Evolutionary conservation across 2,113 vertebrate genomes (phyloP), one percentile per base, ranked within the genome.

Genomic region (Grantiella picta): DNA sequence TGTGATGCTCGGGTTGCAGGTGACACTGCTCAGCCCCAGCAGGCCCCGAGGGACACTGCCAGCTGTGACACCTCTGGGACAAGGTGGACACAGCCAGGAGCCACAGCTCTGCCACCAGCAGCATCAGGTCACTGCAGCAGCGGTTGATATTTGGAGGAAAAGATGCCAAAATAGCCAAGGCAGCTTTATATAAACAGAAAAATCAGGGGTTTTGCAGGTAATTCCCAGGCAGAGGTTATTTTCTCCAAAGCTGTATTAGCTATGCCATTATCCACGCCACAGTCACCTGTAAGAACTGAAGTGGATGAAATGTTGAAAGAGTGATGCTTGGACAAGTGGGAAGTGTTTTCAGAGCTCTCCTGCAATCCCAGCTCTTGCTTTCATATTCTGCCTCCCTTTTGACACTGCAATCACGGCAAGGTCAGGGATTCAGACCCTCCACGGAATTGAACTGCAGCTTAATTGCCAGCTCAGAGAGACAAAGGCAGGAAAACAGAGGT

Each of bases 381-480:
- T 69, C 95, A 68, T 53, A 60, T 38, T 42, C 86, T 45, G 60
- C 66, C 70, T 89, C 66, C 33, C 81, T 95, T 82, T 11, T 81
- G 73, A 89, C 92, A 52, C 22, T 36, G 87, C 86, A 96, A 59
- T 95, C 95, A 73, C 15, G 36, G 65, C 38, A 86, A 94, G 87
- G 97, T 91, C 93, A 92, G 61, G 85, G 69, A 85, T 15, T 38
- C 25, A 63, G 85, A 90, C 53, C 80, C 71, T 87, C 42, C 50
- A 52, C 63, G 66, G 94, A 93, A 93, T 24, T 45, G 86, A 95
- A 85, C 88, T 56, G 91, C 82, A 22, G 89, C 70, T 57, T 75
- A 85, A 86, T 52, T 82, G 86, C 90, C 63, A 50, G 77, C 84
- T 90, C 59, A 4, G 42, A 42, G 59, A 91, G 85, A 90, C 81